Evolutionary conservation across 2,113 vertebrate species (phyloP), one percentile per base, ranked within the genome.

Genomic region (Corythornis vintsioides): DNA sequence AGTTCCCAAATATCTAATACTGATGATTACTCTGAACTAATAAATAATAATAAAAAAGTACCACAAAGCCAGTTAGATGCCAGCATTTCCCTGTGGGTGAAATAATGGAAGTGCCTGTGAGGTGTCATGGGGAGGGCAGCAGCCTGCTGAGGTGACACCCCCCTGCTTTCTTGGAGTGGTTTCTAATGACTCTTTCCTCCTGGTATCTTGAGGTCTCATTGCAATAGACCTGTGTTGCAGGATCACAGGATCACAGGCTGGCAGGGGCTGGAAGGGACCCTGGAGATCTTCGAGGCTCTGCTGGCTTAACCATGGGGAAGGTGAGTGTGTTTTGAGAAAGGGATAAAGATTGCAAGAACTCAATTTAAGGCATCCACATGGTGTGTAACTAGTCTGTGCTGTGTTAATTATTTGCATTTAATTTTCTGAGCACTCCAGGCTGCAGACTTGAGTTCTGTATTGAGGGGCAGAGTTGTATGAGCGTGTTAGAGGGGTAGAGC

Each of bases 71-170:
- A 16, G 55, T 74, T 59, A 50, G 38, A 29, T 15, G 21, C 48
- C 61, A 57, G 35, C 31, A 38, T 12, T 63, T 69, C 14, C 52
- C 48, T 61, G 5, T 0, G 22, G 74, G 20, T 5, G 50, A 40
- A 24, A 17, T 11, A 26, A 74, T 40, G 47, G 16, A 10, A 11
- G 3, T 33, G 35, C 26, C 38, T 3, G 7, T 4, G 66, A 66
- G 61, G 29, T 0, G 2, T 15, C 2, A 0, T 2, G 3, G 63
- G n/a, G 26, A 29, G 25, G 15, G 42, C 21, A 84, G 28, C 47
- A 45, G 43, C 3, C 43, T 83, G 38, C 10, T 31, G 59, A 50
- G 29, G 48, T 55, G 72, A 52, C 73, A 42, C 3, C 19, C n/a
- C 13, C 11, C 13, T 43, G 33, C 2, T 10, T 40, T 43, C 18